A percentile compares a stretch with the other conserved stretches of the same genome.
phyloP scores from a whole-genome alignment of 2,888 invertebrate genomes.

The Drosophila nr. perissopoda region DNA sequence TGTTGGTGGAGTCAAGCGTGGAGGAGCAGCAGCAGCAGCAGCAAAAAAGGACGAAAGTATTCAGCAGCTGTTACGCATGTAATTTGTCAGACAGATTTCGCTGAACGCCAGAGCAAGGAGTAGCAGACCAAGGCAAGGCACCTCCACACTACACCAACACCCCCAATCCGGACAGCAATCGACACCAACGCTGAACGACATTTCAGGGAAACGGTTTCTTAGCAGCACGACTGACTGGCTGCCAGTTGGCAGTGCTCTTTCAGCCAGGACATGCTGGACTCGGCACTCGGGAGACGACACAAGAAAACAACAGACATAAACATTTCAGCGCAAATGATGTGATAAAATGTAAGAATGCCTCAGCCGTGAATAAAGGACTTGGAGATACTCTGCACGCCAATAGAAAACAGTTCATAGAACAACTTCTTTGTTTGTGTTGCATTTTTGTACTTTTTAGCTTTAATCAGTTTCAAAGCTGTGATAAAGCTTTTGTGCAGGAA shows the following conservation, averaged over 20 bases:
- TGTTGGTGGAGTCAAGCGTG: constrained; percentile 45
- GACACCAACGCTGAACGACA: constrained; percentile 31
- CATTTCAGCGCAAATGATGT: constrained; percentile 75
- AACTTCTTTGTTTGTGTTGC: neutral
- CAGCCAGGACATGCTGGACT: constrained; percentile 35
- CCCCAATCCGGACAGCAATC: constrained; percentile 6
- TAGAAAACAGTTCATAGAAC: neutral
- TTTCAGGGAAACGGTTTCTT: constrained; percentile 68
- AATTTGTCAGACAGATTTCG: constrained; percentile 79
- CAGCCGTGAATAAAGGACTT: neutral
- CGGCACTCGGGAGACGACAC: constrained; percentile 30
- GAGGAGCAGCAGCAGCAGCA: constrained; percentile 19
- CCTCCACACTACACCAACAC: constrained; percentile 4
- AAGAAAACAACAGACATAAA: constrained; percentile 62
- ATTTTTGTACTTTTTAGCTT: neutral
- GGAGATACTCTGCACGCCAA: neutral
- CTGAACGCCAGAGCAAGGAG: constrained; percentile 43
- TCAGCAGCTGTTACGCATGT: constrained; percentile 71
- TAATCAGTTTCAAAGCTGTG: neutral
- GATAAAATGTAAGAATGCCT: constrained; percentile 62
- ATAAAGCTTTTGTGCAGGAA: neutral
- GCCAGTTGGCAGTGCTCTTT: constrained; percentile 53
- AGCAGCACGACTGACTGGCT: constrained; percentile 57
- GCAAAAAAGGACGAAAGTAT: constrained; percentile 47
- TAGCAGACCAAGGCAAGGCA: constrained; percentile 11